phyloP scores from a whole-genome alignment of 2,888 invertebrate genomes.

The Augiades crinisus region DNA sequence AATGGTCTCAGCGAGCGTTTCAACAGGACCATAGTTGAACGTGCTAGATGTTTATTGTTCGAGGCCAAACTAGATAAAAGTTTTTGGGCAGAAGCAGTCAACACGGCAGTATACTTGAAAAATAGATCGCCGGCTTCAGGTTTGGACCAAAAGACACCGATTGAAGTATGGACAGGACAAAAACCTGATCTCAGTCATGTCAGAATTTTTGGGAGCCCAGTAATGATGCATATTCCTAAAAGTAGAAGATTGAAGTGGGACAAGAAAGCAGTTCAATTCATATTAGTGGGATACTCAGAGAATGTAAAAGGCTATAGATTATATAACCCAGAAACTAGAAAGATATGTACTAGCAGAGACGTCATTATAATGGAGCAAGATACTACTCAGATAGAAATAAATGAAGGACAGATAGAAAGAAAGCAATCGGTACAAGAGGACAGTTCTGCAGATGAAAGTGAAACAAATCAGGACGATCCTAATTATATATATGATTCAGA shows the following conservation, averaged over 20 bases:
- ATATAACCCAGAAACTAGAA: slow-evolving; percentile 25
- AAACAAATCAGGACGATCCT: slow-evolving; percentile 2
- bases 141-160: slow-evolving; percentile 9
- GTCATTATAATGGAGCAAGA: slow-evolving; percentile 27
- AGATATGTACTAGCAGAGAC: slow-evolving; percentile 30
- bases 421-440: not conserved
- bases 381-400: not conserved
- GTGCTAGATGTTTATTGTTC: slow-evolving; percentile 31
- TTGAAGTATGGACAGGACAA: slow-evolving; percentile 28
- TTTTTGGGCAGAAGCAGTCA: too few species aligned
- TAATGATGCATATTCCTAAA: slow-evolving; percentile 29
- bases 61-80: not conserved
- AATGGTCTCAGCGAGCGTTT: slow-evolving; percentile 33
- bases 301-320: slow-evolving; percentile 31
- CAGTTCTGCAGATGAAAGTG: not conserved
- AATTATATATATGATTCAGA: slow-evolving; percentile 1
- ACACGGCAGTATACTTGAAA: too few species aligned
- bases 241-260: slow-evolving; percentile 21
- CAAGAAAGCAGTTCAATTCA: slow-evolving; percentile 20
- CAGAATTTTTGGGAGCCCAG: slow-evolving; percentile 18
- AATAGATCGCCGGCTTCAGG: slow-evolving; percentile 21
- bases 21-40: slow-evolving; percentile 31
- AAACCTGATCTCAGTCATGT: slow-evolving; percentile 31
- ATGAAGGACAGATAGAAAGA: slow-evolving; percentile 1
- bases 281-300: not conserved